Percentiles rank a stretch among this genome's conserved stretches.
These are phyloP conservation scores for Choloepus hoffmanni DNA, from an alignment of 2,113 vertebrate species.

Conservation along the genomic window DNA sequence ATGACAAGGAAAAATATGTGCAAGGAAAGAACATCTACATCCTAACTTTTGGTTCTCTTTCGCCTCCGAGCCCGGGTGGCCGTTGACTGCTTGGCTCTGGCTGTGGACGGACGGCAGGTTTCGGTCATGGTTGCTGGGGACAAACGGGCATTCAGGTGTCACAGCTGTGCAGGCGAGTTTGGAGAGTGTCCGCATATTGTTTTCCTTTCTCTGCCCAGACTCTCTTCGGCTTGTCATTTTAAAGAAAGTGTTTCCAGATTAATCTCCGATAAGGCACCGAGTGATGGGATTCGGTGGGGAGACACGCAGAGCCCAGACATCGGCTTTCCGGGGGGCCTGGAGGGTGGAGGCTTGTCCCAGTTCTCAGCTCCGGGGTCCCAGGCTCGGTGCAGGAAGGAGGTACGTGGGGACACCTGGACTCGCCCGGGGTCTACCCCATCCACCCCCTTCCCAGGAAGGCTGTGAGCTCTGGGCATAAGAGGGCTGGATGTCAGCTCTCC, in stretches of 20 bases:
- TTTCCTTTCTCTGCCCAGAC: neutral
- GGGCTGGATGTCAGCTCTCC: too few relatives aligned
- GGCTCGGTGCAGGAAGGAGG: accelerated
- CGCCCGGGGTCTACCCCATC: neutral
- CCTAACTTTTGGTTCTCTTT: conserved; percentile 54
- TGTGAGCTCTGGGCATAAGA: too few relatives aligned
- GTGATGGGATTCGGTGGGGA: conserved; percentile 21
- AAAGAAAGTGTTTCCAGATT: conserved; percentile 62
- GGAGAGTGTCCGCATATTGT: neutral
- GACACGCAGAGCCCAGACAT: neutral
- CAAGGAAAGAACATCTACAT: neutral
- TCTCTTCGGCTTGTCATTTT: conserved; percentile 23
- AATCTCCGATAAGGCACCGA: conserved; percentile 38
- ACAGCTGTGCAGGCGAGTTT: neutral
- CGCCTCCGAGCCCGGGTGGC: neutral
- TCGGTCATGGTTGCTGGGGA: neutral
- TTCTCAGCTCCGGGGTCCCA: neutral
- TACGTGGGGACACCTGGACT: too few relatives aligned
- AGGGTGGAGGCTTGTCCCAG: accelerated
- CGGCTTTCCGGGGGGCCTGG: too few relatives aligned
- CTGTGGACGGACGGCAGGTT: neutral
- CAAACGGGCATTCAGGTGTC: too few relatives aligned
- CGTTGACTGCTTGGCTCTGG: accelerated
- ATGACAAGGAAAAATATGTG: conserved; percentile 47
- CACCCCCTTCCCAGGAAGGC: too few relatives aligned